Percentiles rank a stretch among this genome's conserved stretches.
Conservation (phyloP, 1,140 invertebrate species). For the Telenomus remus region DNA sequence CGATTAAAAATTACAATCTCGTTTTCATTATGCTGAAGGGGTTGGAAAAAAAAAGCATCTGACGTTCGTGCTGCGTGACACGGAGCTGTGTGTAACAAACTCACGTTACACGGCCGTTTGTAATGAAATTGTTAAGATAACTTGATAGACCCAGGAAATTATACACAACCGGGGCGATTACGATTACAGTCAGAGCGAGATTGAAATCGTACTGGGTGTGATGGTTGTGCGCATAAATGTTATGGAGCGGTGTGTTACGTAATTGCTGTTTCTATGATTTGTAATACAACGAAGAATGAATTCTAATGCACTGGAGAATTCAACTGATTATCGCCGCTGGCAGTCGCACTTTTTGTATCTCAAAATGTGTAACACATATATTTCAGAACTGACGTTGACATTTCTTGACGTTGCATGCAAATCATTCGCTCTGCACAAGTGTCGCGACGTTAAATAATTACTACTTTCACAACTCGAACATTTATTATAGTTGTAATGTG, state of each 20-base stretch:
- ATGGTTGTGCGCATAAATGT: constrained; percentile 29
- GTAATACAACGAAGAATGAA: constrained; percentile 7
- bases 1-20: no score
- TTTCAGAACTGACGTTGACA: no score
- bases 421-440: no score
- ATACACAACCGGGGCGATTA: constrained; percentile 32
- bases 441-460: constrained; percentile 5
- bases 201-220: constrained; percentile 27
- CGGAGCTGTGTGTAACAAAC: constrained; percentile 18
- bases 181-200: constrained; percentile 22
- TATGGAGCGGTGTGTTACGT: constrained; percentile 2
- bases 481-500: no score
- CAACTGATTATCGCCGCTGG: no score
- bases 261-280: constrained; percentile 29
- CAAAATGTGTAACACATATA: no score
- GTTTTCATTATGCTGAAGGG: no score
- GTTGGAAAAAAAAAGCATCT: background rate
- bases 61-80: constrained; percentile 17
- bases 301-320: background rate
- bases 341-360: no score
- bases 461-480: background rate
- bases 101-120: constrained; percentile 19
- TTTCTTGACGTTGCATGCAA: no score
- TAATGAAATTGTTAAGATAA: constrained; percentile 48
- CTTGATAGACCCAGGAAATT: constrained; percentile 35